Base-by-base conservation (phyloP, 92 coral and sea anemone genomes). In the Zoanthus sociatus region DNA sequence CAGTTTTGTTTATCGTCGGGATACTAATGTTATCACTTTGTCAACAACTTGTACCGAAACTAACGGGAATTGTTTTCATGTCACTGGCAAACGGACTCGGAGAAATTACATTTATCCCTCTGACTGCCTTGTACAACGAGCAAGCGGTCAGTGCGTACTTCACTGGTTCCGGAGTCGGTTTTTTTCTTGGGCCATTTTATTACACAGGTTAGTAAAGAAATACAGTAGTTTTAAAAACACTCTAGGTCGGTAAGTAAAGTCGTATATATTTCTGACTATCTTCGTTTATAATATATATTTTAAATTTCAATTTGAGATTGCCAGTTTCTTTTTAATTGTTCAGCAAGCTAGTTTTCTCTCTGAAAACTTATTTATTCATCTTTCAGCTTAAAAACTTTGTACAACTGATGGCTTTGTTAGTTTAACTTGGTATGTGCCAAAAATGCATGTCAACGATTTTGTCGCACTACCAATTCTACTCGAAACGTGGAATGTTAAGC, bases 101-200 rank as follows among this genome's bases (percentile, higher is more conserved):
- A 21, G 97, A 94, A 73, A 92, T 91, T 11, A 92, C 94, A 17
- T 94, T 94, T 60, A 76, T 94, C 26, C 84, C 90, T 37, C 78
- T 94, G 17, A 92, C 97, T 8, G 93, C 92, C 3, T 76, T 92
- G 32, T 94, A 90, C 89, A 85, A 91, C 58, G 93, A 92, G 48
- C 17, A 72, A 8, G 89, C 93, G 0, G 84, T 94, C 42, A 90
- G 89, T 16, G 91, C 93, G 17, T 94, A 94, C 75, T 87, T 93
- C n/a, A 81, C 93, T 0, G 97, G 97, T 3, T 90, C 95, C 46
- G 97, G 97, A 5, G 47, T 78, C 0, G 97, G 95, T 0, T 94
- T 85, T 84, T 79, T 91, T 15, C 53, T 83, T 17, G 93, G 93
- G 44, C 95, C 97, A 12, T 70, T 92, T 9, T 94, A 92, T 72